Conservation (phyloP, 2,888 invertebrate genomes). For the Girardia tigrina region DNA sequence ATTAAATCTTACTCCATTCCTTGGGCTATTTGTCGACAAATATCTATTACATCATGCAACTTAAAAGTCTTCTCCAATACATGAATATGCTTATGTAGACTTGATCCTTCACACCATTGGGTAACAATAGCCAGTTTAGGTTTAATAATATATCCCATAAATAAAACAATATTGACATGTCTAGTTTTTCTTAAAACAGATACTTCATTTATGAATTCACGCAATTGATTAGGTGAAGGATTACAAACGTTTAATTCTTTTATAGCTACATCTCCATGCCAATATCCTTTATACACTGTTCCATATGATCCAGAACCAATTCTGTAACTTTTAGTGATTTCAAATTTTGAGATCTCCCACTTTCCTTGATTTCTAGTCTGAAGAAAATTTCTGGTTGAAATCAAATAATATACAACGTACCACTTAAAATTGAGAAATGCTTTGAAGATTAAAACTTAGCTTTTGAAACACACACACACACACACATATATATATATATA, state of each 20-base stretch:
- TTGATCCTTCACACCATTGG: slow-evolving; percentile 97
- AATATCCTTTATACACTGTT: slow-evolving; percentile 90
- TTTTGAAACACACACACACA: too few relatives aligned
- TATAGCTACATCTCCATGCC: slow-evolving; percentile 90
- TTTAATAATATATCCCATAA: slow-evolving; percentile 95
- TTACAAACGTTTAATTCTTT: slow-evolving; percentile 93
- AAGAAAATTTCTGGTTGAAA: not conserved
- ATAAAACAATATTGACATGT: slow-evolving; percentile 88
- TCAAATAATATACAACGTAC: not conserved
- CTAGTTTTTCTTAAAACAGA: slow-evolving; percentile 60
- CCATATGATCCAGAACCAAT: slow-evolving; percentile 97
- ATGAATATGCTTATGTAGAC: slow-evolving; percentile 88
- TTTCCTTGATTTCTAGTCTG: slow-evolving; percentile 58
- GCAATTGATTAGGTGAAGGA: slow-evolving; percentile 81
- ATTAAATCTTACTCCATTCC: slow-evolving; percentile 90
- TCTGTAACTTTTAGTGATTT: slow-evolving; percentile 73
- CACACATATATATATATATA: not conserved
- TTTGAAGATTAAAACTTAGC: too few relatives aligned
- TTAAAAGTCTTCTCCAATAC: slow-evolving; percentile 84
- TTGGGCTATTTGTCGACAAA: slow-evolving; percentile 87
- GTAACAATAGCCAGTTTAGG: slow-evolving; percentile 92
- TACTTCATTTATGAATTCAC: slow-evolving; percentile 97
- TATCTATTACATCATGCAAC: slow-evolving; percentile 77
- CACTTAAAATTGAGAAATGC: too few relatives aligned
- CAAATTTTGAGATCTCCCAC: slow-evolving; percentile 89